Percentiles rank a stretch among this genome's conserved stretches.
phyloP scores from a whole-genome alignment of 1,140 invertebrate genomes.

The Camponotus floridanus region DNA sequence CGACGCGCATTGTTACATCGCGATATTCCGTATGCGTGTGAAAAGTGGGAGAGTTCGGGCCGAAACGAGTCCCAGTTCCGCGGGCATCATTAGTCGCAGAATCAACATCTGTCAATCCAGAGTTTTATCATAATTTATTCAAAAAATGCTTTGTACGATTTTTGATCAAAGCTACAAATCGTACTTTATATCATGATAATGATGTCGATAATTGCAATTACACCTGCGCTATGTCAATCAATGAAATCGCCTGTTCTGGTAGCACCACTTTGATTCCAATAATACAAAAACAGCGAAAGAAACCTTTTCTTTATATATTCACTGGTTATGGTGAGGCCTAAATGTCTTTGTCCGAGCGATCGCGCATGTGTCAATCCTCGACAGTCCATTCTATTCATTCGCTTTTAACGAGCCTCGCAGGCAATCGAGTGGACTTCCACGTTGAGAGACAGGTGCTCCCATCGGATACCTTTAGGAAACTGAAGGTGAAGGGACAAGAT shows the following conservation, averaged over 20 bases:
- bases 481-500: constrained; percentile 48
- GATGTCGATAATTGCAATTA: constrained; percentile 32
- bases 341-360: constrained; percentile 30
- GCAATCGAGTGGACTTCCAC: constrained; percentile 42
- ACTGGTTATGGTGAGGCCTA: constrained; percentile 8
- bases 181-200: constrained; percentile 30
- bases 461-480: constrained; percentile 49
- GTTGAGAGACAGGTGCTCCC: constrained; percentile 52
- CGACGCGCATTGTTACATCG: constrained; percentile 62
- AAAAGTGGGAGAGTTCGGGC: background rate
- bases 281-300: background rate
- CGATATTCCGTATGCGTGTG: constrained; percentile 55
- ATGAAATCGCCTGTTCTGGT: constrained; percentile 34
- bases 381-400: constrained; percentile 25
- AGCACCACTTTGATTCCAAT: constrained; percentile 2
- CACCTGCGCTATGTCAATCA: constrained; percentile 6
- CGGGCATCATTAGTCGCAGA: constrained; percentile 71
- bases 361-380: constrained; percentile 34
- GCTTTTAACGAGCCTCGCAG: constrained; percentile 42
- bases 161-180: background rate
- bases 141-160: background rate
- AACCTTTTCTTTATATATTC: background rate
- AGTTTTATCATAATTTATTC: constrained; percentile 60
- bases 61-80: constrained; percentile 47
- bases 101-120: constrained; percentile 62